phyloP scores from a whole-genome alignment of 2,113 vertebrate genomes.

The Anoura caudifer region DNA sequence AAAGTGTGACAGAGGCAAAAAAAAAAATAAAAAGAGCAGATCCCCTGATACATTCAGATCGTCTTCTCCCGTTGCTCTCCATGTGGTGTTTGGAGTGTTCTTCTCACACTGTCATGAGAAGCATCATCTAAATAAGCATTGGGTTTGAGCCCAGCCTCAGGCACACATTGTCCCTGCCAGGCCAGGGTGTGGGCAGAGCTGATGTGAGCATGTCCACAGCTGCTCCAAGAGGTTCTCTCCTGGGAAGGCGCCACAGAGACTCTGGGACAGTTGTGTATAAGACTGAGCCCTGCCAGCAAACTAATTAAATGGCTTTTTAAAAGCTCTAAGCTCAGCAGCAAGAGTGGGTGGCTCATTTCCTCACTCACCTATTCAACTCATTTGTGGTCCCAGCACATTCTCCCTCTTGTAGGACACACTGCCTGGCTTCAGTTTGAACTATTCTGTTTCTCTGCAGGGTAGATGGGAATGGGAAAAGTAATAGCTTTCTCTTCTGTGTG shows the following conservation, averaged over 20 bases:
- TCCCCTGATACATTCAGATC: not conserved
- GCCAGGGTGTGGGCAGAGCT: not conserved
- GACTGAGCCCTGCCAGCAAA: not conserved
- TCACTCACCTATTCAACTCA: constrained; percentile 62
- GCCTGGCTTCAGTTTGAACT: constrained; percentile 32
- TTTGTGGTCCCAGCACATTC: constrained; percentile 31
- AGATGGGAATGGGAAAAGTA: constrained; percentile 39
- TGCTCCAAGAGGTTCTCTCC: not conserved
- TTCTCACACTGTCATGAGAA: not conserved
- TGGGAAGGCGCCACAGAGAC: not conserved
- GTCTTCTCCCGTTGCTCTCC: not conserved
- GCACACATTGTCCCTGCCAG: not conserved
- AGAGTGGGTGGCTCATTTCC: constrained; percentile 49
- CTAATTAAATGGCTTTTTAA: constrained; percentile 7
- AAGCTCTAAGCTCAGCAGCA: constrained; percentile 1
- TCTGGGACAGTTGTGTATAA: not conserved
- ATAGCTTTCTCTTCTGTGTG: constrained; percentile 59
- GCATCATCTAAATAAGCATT: not conserved
- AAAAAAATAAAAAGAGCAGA: not conserved
- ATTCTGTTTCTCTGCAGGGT: constrained; percentile 7
- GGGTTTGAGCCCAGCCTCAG: not conserved
- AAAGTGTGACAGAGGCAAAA: not conserved
- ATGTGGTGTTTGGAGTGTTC: not conserved
- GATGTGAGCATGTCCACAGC: not conserved
- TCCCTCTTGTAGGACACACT: constrained; percentile 43